Evolutionary conservation across 2,113 vertebrate species (phyloP), one percentile per base, ranked within the genome.

Genomic region (Urocitellus parryii): DNA sequence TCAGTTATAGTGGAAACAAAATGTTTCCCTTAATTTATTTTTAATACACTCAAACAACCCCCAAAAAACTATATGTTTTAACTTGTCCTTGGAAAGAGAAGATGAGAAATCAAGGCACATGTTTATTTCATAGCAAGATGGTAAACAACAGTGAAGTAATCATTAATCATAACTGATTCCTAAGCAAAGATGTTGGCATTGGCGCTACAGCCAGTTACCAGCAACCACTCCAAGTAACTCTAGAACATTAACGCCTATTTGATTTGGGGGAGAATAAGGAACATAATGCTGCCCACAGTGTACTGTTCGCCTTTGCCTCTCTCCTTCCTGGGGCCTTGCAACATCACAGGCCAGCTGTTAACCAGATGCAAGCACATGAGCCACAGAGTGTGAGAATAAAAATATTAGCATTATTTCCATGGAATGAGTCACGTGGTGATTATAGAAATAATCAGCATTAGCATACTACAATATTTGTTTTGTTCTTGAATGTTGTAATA

Each of bases 321-420:
- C 94, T 94, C 90, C 92, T 70, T 85, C 94, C 74, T 80, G 79
- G 85, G 89, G 18, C 77, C 79, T 72, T 68, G 81, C 87, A 96
- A 97, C 96, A 98, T 89, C 29, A 92, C 51, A 96, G 88, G 76
- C 42, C 98, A 98, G 98, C 97, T 98, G 98, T 93, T 93, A 96
- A 94, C 90, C 97, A 98, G 97, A 97, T 97, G 97, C 85, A 97
- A 97, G 96, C 42, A 32, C 34, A 88, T 91, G 76, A 61, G 83
- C 91, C 91, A 92, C 53, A 97, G 79, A 91, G 96, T 42, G 45
- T 96, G 97, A 97, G 80, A 98, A 98, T 96, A 95, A 98, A 98
- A 96, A 97, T 63, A 97, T 77, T 72, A 97, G 88, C 18, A 63
- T 70, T 96, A 91, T 81, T 97, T 96, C 97, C 96, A 96, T 39